phyloP scores from a whole-genome alignment of 2,888 invertebrate species.

The Coremacera marginata region DNA sequence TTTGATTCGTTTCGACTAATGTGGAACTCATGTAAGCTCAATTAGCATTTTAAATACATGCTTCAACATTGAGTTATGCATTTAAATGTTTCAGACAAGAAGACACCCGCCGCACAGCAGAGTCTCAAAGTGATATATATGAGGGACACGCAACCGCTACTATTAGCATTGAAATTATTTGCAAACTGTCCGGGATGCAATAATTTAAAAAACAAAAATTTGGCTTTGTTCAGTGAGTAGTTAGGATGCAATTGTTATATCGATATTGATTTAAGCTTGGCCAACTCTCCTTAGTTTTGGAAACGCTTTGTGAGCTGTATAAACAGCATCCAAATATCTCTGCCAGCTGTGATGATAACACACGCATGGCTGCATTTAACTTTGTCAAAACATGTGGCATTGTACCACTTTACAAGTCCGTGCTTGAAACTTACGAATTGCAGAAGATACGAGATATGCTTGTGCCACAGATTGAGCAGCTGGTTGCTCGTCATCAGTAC shows the following conservation, averaged over 20 bases:
- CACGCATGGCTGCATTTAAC: slow-evolving; percentile 81
- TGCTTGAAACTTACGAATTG: slow-evolving; percentile 77
- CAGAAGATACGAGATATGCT: slow-evolving; percentile 74
- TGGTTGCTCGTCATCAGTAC: slow-evolving; percentile 73
- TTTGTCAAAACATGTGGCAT: slow-evolving; percentile 78
- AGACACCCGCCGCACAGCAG: slow-evolving; percentile 58
- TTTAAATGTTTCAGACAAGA: slow-evolving; percentile 54
- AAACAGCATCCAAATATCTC: slow-evolving; percentile 67
- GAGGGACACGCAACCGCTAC: slow-evolving; percentile 59
- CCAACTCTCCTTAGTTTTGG: slow-evolving; percentile 70
- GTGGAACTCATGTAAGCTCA: slow-evolving; percentile 61
- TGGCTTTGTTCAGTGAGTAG: slow-evolving; percentile 58
- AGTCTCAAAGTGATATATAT: slow-evolving; percentile 54
- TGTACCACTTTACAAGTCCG: slow-evolving; percentile 74
- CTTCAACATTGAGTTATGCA: background rate
- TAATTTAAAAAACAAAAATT: slow-evolving; percentile 66
- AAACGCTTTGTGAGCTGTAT: slow-evolving; percentile 73
- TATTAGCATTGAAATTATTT: slow-evolving; percentile 66
- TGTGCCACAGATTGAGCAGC: slow-evolving; percentile 73
- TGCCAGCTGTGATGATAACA: slow-evolving; percentile 69
- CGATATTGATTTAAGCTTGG: background rate
- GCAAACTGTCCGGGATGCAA: slow-evolving; percentile 67
- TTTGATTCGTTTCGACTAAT: slow-evolving; percentile 60
- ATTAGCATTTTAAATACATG: background rate
- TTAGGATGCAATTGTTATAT: background rate